phyloP scores from a whole-genome alignment of 2,113 vertebrate species.

The Rhynchomys soricoides region DNA sequence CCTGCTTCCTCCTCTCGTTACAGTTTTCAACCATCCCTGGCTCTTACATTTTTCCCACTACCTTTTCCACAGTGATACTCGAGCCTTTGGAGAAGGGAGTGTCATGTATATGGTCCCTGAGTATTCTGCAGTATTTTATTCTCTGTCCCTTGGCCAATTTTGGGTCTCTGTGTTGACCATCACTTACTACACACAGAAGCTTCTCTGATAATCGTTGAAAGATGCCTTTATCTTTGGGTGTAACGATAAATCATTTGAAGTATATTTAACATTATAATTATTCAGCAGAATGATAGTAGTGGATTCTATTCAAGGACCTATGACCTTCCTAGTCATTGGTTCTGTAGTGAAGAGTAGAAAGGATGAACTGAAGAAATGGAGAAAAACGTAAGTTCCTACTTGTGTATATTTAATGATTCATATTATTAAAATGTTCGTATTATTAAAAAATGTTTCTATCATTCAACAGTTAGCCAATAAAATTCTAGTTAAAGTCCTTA shows the following conservation, averaged over 20 bases:
- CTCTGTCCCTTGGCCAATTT: neutral
- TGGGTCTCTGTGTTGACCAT: neutral
- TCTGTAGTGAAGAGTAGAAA: neutral
- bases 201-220: neutral
- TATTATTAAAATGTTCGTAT: neutral
- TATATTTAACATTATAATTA: neutral
- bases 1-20: neutral
- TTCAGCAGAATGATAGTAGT: neutral
- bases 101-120: neutral
- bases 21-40: neutral
- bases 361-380: neutral
- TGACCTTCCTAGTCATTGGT: neutral
- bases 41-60: neutral
- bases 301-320: neutral
- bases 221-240: neutral
- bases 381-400: neutral
- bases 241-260: neutral
- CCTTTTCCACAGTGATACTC: too few relatives aligned
- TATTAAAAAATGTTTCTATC: neutral
- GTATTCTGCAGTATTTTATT: neutral
- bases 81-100: neutral
- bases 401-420: neutral
- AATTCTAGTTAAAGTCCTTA: neutral
- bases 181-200: neutral
- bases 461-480: neutral